Evolutionary conservation across 2,888 invertebrate species (phyloP).

Genomic region (Trachelus iudaicus): DNA sequence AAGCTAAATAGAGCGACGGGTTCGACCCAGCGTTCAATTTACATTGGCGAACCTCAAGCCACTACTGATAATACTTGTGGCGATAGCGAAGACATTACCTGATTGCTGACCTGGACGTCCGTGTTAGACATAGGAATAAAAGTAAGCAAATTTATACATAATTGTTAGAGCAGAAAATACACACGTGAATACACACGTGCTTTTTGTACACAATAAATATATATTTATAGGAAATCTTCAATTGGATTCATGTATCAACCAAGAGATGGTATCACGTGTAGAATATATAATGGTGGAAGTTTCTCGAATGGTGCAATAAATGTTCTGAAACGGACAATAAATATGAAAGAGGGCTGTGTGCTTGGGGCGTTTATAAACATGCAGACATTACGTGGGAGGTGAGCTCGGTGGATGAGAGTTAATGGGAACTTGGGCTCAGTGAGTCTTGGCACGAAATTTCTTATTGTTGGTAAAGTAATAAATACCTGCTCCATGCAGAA

Average conservation of each 20-base stretch:
- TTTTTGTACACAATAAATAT: not conserved
- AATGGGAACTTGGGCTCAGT: not conserved
- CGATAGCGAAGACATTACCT: slow-evolving; percentile 23
- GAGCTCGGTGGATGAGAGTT: not conserved
- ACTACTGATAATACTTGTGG: not conserved
- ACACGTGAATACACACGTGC: not conserved
- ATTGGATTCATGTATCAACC: not conserved
- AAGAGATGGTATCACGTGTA: not conserved
- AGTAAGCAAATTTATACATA: slow-evolving; percentile 14
- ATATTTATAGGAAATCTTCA: not conserved
- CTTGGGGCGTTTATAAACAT: not conserved
- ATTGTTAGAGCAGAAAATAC: not conserved
- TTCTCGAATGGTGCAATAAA: not conserved
- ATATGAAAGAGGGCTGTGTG: not conserved
- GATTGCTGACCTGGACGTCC: slow-evolving; percentile 31
- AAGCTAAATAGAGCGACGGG: not conserved
- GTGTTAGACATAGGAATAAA: slow-evolving; percentile 24
- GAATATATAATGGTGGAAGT: not conserved
- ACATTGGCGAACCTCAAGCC: not conserved
- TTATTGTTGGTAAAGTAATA: not conserved
- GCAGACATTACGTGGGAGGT: not conserved
- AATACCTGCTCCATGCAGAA: not conserved
- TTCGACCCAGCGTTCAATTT: not conserved
- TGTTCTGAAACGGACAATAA: not conserved
- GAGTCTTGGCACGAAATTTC: not conserved